Percentiles rank a stretch among this genome's conserved stretches.
Conservation (phyloP, 2,888 invertebrate species). For the Drosophila fulvimacula region DNA sequence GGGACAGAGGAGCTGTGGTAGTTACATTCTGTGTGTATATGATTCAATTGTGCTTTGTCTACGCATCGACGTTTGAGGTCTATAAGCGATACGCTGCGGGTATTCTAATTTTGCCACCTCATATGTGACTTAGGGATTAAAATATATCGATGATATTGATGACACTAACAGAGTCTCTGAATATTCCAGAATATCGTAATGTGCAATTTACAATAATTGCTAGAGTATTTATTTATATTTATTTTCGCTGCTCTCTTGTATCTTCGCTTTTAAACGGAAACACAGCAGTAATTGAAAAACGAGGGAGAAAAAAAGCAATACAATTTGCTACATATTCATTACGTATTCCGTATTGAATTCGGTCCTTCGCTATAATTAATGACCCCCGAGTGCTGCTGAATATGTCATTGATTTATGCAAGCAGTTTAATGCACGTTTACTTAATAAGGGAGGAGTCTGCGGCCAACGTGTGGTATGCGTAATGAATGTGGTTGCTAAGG, state of each 20-base stretch:
- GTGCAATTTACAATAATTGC: not conserved
- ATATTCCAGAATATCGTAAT: not conserved
- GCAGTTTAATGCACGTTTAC: slow-evolving; percentile 65
- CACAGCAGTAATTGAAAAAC: slow-evolving; percentile 68
- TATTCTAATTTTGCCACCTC: not conserved
- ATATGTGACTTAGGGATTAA: not conserved
- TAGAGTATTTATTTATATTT: not conserved
- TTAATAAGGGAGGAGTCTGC: slow-evolving; percentile 52
- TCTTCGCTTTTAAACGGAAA: slow-evolving; percentile 46
- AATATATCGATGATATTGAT: not conserved
- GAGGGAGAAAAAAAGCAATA: slow-evolving; percentile 38
- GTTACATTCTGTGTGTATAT: slow-evolving; percentile 38
- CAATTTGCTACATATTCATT: slow-evolving; percentile 49
- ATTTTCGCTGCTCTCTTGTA: slow-evolving; percentile 10
- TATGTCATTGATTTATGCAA: slow-evolving; percentile 69
- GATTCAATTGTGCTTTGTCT: slow-evolving; percentile 55
- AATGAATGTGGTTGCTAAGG: slow-evolving; percentile 31
- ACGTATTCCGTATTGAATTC: slow-evolving; percentile 2
- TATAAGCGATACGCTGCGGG: not conserved
- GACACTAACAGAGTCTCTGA: too few relatives aligned
- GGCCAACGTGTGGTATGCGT: slow-evolving; percentile 52
- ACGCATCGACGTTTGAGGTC: slow-evolving; percentile 38
- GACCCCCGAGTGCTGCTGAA: slow-evolving; percentile 50
- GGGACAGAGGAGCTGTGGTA: slow-evolving; percentile 27
- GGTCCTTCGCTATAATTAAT: slow-evolving; percentile 68